These are phyloP conservation scores for Phasianus colchicus DNA, from an alignment of 2,113 vertebrate genomes.

Conservation along the genomic window DNA sequence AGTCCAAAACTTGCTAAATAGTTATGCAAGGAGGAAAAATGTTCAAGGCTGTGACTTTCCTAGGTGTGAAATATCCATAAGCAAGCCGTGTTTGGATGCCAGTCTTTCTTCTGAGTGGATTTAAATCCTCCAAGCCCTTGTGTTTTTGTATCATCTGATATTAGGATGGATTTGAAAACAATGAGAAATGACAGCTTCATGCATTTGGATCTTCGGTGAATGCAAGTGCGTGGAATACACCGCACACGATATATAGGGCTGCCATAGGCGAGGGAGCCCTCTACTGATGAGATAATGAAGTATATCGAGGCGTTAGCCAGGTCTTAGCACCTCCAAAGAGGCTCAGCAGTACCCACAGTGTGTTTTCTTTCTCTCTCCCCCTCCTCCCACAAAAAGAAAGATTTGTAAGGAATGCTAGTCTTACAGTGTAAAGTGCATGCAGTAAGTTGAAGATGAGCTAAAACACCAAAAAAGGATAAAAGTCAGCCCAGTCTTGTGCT, in stretches of 20 bases:
- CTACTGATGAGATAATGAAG: constrained; percentile 79
- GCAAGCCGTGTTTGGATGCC: not conserved
- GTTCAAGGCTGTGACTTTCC: constrained; percentile 40
- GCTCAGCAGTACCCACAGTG: not conserved
- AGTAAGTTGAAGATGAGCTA: constrained; percentile 6
- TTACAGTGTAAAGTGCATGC: not conserved
- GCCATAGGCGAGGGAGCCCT: constrained; percentile 83
- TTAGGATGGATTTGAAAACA: constrained; percentile 38
- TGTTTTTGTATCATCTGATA: constrained; percentile 1
- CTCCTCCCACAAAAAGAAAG: not conserved
- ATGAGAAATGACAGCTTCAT: constrained; percentile 33
- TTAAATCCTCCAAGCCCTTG: not conserved
- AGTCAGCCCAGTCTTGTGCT: not conserved
- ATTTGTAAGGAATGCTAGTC: not conserved
- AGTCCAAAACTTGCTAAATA: not conserved
- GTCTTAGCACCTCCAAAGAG: not conserved
- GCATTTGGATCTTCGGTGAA: not conserved
- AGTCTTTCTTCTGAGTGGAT: not conserved
- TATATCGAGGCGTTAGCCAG: not conserved
- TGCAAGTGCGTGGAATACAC: not conserved
- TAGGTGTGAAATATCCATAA: constrained; percentile 26
- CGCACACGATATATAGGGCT: not conserved
- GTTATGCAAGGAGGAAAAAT: not conserved
- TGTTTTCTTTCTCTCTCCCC: accelerated
- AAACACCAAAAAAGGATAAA: constrained; percentile 23